Evolutionary conservation across 2,888 invertebrate species (phyloP).

Genomic region (Catocala sponsa): DNA sequence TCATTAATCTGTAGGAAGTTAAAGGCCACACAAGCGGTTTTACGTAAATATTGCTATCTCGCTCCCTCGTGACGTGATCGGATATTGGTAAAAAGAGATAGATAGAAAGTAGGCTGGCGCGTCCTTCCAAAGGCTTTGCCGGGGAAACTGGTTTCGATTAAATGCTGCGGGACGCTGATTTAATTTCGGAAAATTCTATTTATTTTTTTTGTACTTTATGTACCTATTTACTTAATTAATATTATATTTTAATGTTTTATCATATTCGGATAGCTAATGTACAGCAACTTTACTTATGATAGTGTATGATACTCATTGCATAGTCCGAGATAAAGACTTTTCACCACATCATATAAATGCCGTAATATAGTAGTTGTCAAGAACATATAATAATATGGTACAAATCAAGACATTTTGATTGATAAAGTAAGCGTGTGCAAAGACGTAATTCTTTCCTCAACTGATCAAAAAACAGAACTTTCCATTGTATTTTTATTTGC

Average conservation of each 20-base stretch:
- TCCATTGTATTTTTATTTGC: neutral
- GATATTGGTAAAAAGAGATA: conserved; percentile 69
- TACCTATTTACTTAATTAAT: conserved; percentile 5
- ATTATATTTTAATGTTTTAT: neutral
- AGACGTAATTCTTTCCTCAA: neutral
- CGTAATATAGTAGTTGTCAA: neutral
- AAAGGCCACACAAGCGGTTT: conserved; percentile 62
- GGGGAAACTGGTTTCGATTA: conserved; percentile 79
- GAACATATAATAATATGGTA: neutral
- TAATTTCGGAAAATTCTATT: conserved; percentile 40
- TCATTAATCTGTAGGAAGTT: conserved; percentile 67
- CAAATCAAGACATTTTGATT: conserved; percentile 1
- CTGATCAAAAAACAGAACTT: neutral
- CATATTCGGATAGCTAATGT: neutral
- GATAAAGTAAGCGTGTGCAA: neutral
- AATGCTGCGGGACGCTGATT: conserved; percentile 80
- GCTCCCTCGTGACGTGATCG: conserved; percentile 45
- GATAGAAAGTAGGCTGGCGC: conserved; percentile 72
- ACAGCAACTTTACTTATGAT: neutral
- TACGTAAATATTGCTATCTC: conserved; percentile 65
- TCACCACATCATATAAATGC: neutral
- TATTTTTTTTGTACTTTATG: conserved; percentile 17
- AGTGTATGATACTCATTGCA: neutral
- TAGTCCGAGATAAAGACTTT: neutral
- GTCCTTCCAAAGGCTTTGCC: conserved; percentile 80